Evolutionary conservation across 2,888 invertebrate species (phyloP).

Genomic region (Leptopilina drosophilae): DNA sequence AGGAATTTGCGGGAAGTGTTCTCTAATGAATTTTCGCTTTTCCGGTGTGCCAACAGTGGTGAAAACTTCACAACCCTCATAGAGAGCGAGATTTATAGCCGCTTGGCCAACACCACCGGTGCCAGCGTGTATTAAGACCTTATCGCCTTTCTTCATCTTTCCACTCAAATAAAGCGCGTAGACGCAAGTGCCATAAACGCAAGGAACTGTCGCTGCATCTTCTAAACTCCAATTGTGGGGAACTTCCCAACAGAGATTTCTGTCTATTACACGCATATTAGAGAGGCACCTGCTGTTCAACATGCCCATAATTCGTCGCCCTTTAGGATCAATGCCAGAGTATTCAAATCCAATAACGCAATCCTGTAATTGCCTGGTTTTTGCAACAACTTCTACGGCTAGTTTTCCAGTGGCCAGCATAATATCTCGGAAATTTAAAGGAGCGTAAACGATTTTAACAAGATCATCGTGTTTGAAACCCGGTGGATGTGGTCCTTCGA

Average conservation of each 20-base stretch:
- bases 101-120: conserved; percentile 84
- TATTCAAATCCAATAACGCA: conserved; percentile 85
- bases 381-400: conserved; percentile 88
- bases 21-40: conserved; percentile 79
- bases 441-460: conserved; percentile 84
- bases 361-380: conserved; percentile 82
- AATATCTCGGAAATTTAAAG: conserved; percentile 95
- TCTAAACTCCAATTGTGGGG: conserved; percentile 81
- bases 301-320: conserved; percentile 77
- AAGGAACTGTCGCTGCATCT: conserved; percentile 83
- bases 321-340: conserved; percentile 79
- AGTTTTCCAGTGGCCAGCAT: conserved; percentile 96
- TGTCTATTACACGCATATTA: conserved; percentile 78
- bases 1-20: conserved; percentile 79
- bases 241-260: conserved; percentile 78
- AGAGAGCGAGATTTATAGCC: conserved; percentile 81
- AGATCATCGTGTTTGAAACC: conserved; percentile 62
- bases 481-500: conserved; percentile 82
- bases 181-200: conserved; percentile 81
- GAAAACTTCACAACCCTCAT: conserved; percentile 80
- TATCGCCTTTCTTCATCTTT: conserved; percentile 77
- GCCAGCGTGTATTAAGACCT: conserved; percentile 77
- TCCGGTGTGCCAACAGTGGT: conserved; percentile 81
- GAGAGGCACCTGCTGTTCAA: conserved; percentile 77
- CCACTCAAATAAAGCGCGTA: conserved; percentile 81